These are phyloP conservation scores for Balearica regulorum DNA, from an alignment of 2,797 vertebrate genomes.

Conservation along the genomic window DNA sequence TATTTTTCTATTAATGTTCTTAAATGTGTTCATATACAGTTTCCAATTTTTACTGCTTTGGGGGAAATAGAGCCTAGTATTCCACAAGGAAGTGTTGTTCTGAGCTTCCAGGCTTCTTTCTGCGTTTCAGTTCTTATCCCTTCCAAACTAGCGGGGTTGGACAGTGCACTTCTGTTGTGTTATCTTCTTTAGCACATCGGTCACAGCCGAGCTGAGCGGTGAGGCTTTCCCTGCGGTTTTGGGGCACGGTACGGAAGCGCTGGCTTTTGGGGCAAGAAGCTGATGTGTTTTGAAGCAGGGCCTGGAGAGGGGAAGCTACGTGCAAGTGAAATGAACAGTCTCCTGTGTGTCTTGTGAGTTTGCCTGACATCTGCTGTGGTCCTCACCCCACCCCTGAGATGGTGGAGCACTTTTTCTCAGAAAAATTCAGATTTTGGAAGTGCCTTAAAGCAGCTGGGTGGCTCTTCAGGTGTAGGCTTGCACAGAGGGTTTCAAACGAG, in stretches of 20 bases:
- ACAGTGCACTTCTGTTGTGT: no score
- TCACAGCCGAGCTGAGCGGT: neutral
- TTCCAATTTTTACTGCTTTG: neutral
- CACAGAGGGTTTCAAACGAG: fast-evolving
- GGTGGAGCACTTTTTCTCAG: neutral
- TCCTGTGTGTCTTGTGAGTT: neutral
- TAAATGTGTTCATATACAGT: neutral
- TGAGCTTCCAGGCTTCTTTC: neutral
- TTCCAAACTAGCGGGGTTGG: neutral
- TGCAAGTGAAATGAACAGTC: neutral
- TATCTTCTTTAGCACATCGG: neutral
- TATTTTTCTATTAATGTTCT: neutral
- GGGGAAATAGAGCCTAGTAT: neutral
- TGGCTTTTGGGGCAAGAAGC: neutral
- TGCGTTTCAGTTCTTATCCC: fast-evolving
- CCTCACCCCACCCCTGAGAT: neutral
- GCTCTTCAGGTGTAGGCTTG: neutral
- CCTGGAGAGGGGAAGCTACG: neutral
- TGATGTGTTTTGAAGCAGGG: neutral
- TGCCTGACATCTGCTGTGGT: neutral
- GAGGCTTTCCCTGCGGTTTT: neutral
- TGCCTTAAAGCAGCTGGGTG: neutral
- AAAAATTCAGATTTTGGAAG: neutral
- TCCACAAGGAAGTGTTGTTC: neutral
- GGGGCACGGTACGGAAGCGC: fast-evolving